Evolutionary conservation across 2,797 vertebrate species (phyloP), one percentile per base, ranked within the genome.

Genomic region (Paratrypauchen microcephalus): DNA sequence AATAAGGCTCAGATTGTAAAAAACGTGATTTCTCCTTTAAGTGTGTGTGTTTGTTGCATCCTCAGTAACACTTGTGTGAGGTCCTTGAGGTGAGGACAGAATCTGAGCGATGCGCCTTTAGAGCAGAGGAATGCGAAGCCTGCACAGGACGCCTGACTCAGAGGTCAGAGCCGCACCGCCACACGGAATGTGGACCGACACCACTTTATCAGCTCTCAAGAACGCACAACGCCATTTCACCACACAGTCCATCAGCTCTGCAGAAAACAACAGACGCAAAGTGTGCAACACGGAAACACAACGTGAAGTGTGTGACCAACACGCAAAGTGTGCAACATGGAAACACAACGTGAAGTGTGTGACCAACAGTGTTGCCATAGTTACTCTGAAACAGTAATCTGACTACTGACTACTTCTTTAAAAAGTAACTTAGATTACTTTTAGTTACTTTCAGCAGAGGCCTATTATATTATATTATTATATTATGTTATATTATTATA

Each of bases 121-220:
- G 52, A 9, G 58, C 55, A 60, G 1, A 63, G 69, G 78, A 73
- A 76, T 84, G 61, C 6, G 39, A 70, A 77, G 74, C 73, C 50
- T 64, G 66, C 41, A 30, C 47, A 28, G 23, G 4, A 48, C n/a
- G 45, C 11, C 32, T 65, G 76, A 80, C 5, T 1, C 48, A 54
- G n/a, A n/a, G 41, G 56, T 65, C 52, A 61, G 63, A 61, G 66
- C 41, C 0, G 8, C 32, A 45, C 41, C 12, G 28, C 24, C 15
- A 21, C 4, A 0, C 58, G 60, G 87, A 89, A 89, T 89, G 89
- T 55, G 64, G 83, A 68, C 66, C 9, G 70, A 73, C 83, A 0
- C 12, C 74, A 66, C 52, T 55, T 86, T 74, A 82, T 86, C 86
- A 45, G 9, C 66, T 23, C 55, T 60, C 15, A 58, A 12, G 48